Evolutionary conservation across 2,797 vertebrate genomes (phyloP).

Genomic region (Macrochelys suwanniensis): DNA sequence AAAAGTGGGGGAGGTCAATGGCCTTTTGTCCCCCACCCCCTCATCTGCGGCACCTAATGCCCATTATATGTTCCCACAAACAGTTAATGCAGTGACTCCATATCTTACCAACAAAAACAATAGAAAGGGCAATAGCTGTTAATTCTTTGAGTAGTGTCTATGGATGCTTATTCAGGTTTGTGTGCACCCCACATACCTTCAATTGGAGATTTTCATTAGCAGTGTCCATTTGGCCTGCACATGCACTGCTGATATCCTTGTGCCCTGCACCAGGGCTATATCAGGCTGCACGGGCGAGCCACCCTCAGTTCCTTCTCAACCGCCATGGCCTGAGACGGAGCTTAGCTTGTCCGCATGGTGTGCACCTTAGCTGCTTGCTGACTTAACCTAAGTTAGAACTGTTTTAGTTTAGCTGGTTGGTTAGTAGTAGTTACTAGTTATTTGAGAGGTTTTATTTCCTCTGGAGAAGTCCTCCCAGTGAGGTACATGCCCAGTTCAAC

Average conservation of each 20-base stretch:
- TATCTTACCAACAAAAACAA: background rate
- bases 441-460: too few species aligned
- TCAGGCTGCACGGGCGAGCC: fast-evolving
- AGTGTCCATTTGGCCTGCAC: background rate
- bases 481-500: too few species aligned
- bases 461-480: too few species aligned
- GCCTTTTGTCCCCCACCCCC: background rate
- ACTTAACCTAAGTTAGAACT: too few species aligned
- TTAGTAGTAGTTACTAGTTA: too few species aligned
- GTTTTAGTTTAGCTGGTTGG: too few species aligned
- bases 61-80: background rate
- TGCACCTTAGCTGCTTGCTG: too few species aligned
- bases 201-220: background rate
- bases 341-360: too few species aligned
- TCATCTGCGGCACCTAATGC: background rate
- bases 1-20: background rate
- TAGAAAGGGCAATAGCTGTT: background rate
- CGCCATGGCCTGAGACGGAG: too few species aligned
- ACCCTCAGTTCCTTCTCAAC: too few species aligned
- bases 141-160: background rate
- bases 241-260: background rate
- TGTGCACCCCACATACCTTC: background rate
- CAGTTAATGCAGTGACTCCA: background rate
- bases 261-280: background rate
- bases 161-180: background rate